These are phyloP conservation scores for Vespertilio murinus DNA, from an alignment of 2,797 vertebrate species.

Conservation along the genomic window DNA sequence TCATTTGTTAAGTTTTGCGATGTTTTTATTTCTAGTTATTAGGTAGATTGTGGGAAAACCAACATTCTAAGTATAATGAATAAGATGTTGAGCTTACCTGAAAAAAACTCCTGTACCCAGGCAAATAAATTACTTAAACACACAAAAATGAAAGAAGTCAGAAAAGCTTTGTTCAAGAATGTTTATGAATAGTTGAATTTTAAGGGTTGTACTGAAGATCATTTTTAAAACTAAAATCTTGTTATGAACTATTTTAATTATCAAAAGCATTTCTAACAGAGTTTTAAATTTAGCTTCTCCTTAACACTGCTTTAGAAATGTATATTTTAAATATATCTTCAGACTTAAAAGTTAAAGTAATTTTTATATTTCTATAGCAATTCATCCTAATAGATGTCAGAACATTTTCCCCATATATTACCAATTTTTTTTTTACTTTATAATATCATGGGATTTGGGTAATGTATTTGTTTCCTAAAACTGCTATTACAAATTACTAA, in stretches of 20 bases:
- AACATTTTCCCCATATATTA: neutral
- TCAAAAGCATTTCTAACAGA: neutral
- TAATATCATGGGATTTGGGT: neutral
- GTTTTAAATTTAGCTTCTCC: constrained; percentile 25
- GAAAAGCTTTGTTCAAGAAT: neutral
- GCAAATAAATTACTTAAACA: constrained; percentile 10
- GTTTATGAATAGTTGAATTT: neutral
- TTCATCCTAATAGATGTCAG: neutral
- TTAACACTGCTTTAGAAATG: neutral
- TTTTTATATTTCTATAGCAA: neutral
- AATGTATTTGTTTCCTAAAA: neutral
- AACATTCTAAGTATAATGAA: neutral
- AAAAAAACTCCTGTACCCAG: neutral
- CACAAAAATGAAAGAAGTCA: constrained; percentile 15
- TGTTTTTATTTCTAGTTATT: neutral
- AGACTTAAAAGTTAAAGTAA: neutral
- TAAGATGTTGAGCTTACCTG: neutral
- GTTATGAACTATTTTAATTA: constrained; percentile 10
- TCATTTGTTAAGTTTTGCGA: neutral
- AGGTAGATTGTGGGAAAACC: neutral
- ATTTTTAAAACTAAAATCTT: neutral
- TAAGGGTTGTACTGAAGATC: neutral
- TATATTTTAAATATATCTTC: neutral
- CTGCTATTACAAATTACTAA: neutral
- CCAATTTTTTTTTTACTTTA: neutral